These are phyloP conservation scores for Tenualosa thibaudeaui DNA, from an alignment of 2,797 vertebrate species.

Conservation along the genomic window DNA sequence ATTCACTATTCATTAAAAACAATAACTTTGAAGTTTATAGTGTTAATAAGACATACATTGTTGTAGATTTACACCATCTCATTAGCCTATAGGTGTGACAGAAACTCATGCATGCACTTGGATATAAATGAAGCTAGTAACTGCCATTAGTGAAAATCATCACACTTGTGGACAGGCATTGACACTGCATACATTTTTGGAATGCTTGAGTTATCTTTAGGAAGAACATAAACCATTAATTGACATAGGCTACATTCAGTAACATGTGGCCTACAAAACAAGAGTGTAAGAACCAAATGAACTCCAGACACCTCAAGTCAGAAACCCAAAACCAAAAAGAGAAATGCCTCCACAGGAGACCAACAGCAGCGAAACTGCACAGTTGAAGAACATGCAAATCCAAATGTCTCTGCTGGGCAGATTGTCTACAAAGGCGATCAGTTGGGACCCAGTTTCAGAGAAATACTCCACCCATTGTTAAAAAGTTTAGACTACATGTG, in stretches of 20 bases:
- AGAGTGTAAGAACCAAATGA: not conserved
- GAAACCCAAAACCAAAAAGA: not conserved
- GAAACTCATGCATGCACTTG: not conserved
- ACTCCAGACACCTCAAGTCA: not conserved
- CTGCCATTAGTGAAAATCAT: not conserved
- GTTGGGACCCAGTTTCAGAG: not conserved
- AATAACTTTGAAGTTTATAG: not conserved
- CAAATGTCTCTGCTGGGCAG: not conserved
- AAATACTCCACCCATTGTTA: not conserved
- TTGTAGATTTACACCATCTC: not conserved
- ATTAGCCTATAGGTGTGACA: not conserved
- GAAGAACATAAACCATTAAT: not conserved
- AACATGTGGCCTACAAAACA: not conserved
- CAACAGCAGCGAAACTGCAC: not conserved
- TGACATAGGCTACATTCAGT: not conserved
- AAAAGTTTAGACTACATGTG: not conserved
- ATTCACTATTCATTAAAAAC: not conserved
- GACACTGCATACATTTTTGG: not conserved
- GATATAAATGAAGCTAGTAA: not conserved
- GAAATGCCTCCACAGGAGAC: slow-evolving; percentile 3
- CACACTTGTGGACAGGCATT: not conserved
- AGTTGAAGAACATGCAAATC: not conserved
- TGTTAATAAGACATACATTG: not conserved
- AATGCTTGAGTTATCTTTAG: not conserved
- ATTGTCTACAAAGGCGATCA: not conserved